A percentile compares a stretch with the other conserved stretches of the same genome.
phyloP scores from a whole-genome alignment of 2,113 vertebrate species.

The Gavialis gangeticus region DNA sequence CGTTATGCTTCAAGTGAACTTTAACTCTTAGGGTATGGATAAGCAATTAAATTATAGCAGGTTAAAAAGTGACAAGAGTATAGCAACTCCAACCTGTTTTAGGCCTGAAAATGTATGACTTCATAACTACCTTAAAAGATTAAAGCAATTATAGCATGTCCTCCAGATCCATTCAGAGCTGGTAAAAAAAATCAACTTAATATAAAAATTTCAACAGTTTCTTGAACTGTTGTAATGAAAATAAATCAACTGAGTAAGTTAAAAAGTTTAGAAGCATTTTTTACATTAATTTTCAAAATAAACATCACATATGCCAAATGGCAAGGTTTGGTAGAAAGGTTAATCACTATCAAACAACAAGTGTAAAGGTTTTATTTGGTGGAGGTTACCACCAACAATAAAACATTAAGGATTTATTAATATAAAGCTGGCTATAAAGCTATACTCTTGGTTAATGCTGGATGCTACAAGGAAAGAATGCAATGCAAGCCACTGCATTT shows the following conservation, averaged over 20 bases:
- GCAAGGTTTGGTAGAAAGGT: not conserved
- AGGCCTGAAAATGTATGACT: fast-evolving
- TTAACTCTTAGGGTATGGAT: no score
- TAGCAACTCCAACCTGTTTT: no score
- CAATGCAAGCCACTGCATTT: not conserved
- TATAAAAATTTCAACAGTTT: not conserved
- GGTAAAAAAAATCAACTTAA: not conserved
- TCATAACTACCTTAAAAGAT: not conserved
- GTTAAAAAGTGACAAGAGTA: no score
- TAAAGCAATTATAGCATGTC: not conserved
- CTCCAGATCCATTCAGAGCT: not conserved
- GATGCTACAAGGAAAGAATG: not conserved
- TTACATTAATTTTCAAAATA: not conserved
- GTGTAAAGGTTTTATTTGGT: not conserved
- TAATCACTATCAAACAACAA: not conserved
- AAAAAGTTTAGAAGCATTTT: not conserved
- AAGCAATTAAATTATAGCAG: no score
- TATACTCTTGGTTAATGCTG: not conserved
- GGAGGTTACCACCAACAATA: not conserved
- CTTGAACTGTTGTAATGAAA: not conserved
- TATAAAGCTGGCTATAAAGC: not conserved
- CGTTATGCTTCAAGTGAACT: no score
- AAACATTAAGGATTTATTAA: not conserved
- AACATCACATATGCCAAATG: not conserved
- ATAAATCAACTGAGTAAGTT: not conserved